These are phyloP conservation scores for Albula glossodonta DNA, from an alignment of 2,113 vertebrate species.

Conservation along the genomic window DNA sequence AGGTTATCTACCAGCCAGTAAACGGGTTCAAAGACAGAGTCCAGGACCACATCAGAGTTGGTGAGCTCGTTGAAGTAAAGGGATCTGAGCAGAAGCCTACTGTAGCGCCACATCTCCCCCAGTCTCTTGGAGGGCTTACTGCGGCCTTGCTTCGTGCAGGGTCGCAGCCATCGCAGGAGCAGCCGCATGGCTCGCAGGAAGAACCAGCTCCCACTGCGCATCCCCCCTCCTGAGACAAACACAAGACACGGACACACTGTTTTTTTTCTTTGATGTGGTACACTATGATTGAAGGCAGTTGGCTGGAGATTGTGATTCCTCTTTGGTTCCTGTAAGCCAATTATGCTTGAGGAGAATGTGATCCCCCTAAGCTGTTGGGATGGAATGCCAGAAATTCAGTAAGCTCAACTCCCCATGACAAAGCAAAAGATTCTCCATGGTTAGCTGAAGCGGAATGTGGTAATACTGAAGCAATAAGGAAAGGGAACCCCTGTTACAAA, in stretches of 20 bases:
- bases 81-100: conserved; percentile 80
- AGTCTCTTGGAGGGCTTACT: conserved; percentile 52
- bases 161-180: conserved; percentile 78
- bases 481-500: too few species aligned
- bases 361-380: conserved; percentile 31
- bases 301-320: conserved; percentile 18
- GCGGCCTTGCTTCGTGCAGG: conserved; percentile 66
- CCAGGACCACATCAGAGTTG: conserved; percentile 82
- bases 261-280: background rate
- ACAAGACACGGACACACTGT: background rate
- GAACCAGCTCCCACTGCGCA: conserved; percentile 81
- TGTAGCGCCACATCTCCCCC: conserved; percentile 79
- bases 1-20: conserved; percentile 96
- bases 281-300: conserved; percentile 10
- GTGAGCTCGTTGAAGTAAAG: conserved; percentile 87
- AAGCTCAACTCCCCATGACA: background rate
- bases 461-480: too few species aligned
- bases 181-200: conserved; percentile 80
- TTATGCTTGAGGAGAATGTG: conserved; percentile 22
- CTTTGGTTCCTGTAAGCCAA: conserved; percentile 28
- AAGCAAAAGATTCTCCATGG: too few species aligned
- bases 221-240: conserved; percentile 45
- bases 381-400: conserved; percentile 38
- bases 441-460: too few species aligned
- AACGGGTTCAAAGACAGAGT: conserved; percentile 89